Conservation (phyloP, 1,140 invertebrate species). For the Harpegnathos saltator region DNA sequence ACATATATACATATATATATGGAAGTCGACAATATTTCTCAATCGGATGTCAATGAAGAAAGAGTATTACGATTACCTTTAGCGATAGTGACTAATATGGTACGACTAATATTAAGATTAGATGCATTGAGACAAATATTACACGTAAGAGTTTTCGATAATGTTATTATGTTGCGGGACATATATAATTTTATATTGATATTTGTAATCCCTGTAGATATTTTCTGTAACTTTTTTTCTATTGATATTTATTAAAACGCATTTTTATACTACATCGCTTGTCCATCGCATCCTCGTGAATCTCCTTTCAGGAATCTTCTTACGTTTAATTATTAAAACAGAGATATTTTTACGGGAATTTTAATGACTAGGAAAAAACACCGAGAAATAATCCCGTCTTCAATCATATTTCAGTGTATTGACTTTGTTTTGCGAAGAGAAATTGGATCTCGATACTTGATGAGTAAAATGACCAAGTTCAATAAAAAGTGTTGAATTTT, state of each 20-base stretch:
- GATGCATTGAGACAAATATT: conserved; percentile 73
- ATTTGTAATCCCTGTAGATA: conserved; percentile 84
- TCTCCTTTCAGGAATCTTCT: no score
- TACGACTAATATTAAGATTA: conserved; percentile 67
- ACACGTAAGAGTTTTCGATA: conserved; percentile 74
- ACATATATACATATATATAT: no score
- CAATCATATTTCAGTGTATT: no score
- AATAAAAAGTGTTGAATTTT: no score
- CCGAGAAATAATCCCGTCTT: no score
- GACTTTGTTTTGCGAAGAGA: no score
- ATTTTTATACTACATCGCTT: conserved; percentile 79
- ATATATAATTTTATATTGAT: conserved; percentile 83
- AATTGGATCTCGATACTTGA: no score
- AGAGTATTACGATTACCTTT: conserved; percentile 82
- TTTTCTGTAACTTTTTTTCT: conserved; percentile 83
- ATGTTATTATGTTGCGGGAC: conserved; percentile 69
- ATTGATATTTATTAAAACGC: conserved; percentile 84
- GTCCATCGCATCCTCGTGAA: no score
- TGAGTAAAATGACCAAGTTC: no score
- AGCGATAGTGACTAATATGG: conserved; percentile 70
- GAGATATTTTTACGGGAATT: no score
- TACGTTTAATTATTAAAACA: no score
- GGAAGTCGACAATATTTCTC: conserved; percentile 80
- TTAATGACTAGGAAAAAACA: no score
- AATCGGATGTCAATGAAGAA: conserved; percentile 75